Evolutionary conservation across 2,888 invertebrate genomes (phyloP), one percentile per base, ranked within the genome.

Genomic region (Chelonus formosanus): DNA sequence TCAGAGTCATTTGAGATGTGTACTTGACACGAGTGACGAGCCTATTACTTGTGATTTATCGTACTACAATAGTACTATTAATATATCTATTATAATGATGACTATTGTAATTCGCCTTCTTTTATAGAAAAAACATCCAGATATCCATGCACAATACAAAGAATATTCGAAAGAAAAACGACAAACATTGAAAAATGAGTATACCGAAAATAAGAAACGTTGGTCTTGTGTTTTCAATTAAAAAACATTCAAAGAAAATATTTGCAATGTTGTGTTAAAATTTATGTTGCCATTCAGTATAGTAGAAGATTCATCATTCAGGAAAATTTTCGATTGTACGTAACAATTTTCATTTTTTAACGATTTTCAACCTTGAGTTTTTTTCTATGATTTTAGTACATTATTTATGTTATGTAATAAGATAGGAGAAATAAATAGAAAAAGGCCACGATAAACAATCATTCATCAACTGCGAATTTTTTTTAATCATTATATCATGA

Each of bases 181-280:
- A 20, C n/a, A 48, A 48, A 20, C 10, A 4, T 48, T 3, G n/a
- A 20, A 48, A n/a, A 48, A 5, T 48, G 20, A 10, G 5, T 20
- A 48, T 20, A 48, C n/a, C 4, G 5, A 20, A 5, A 5, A 48
- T 48, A n/a, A 20, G 10, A 48, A 48, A 5, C 47, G n/a, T 48
- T 48, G 47, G 47, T 48, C 47, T 4, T 48, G 47, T 48, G 47
- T 48, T 20, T 48, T 48, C n/a, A 5, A 48, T 48, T n/a, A 48
- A 20, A 20, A 48, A 20, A n/a, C n/a, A n/a, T 48, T 48, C 20
- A n/a, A 48, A 20, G 10, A 48, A 2, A 48, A 48, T 48, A 20
- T 48, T n/a, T 5, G 10, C 20, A 3, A 48, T 48, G n/a, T 48
- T 0, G 20, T 48, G 10, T 48, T 48, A n/a, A 48, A 48, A 48